Base-by-base conservation (phyloP, 2,888 invertebrate genomes). In the Hypolimnas misippus region DNA sequence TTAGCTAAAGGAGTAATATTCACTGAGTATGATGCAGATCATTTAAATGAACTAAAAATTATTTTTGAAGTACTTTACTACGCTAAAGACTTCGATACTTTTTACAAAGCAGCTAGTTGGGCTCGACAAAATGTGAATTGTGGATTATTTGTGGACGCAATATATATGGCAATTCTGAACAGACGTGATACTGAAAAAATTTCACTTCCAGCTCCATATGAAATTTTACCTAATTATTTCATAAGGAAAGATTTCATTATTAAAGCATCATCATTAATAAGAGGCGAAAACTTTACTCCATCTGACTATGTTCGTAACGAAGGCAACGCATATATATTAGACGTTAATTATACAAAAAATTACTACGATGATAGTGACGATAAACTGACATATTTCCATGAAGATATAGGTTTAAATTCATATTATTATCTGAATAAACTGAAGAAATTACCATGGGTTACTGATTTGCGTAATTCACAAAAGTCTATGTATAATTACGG, bases 371-470 rank as follows among this genome's bases (percentile, higher is more conserved):
- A 87, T 44, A 78, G 84, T 66, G 82, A 89, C n/a, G 94, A 95
- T 68, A 93, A 93, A 72, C 72, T 96, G 59, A 92, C 94, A 49
- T 96, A 96, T 80, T 95, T 95, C 82, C 93, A 93, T n/a, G 95
- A 96, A 82, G 96, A 96, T 76, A 84, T 95, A 62, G 95, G 94
- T 53, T 85, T 95, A 66, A 95, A 95, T 79, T 80, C 93, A 0
- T 95, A 92, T 82, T 95, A 95, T 85, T 94, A 92, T 80, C 92
- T 93, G 74, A 79, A 73, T 65, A 89, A 86, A 71, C 86, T 94
- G 67, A 93, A 93, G 72, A 77, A 84, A 69, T 90, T 93, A 49
- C 93, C 94, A 2, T 94, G 93, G 91, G 92, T 93, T 82, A 66
- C 62, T 29, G 63, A 70, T 12, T 57, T 70, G 14, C 84, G 91